phyloP scores from a whole-genome alignment of 2,113 vertebrate species.

The Paracanthobrama guichenoti region DNA sequence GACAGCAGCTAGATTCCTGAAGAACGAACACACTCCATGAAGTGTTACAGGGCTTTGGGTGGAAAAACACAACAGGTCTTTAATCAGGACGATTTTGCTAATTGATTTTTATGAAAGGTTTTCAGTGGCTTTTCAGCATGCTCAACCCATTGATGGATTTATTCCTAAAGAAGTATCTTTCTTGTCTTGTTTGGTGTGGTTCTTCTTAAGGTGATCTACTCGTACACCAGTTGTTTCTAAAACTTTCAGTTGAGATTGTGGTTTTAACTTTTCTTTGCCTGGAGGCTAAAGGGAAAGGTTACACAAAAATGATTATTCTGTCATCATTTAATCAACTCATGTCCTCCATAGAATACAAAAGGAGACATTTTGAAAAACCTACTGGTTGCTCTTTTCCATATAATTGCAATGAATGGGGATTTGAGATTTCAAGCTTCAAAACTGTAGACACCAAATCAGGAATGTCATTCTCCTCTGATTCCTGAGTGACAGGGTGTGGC shows the following conservation, averaged over 20 bases:
- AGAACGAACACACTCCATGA: not conserved
- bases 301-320: not conserved
- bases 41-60: not conserved
- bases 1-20: slow-evolving; percentile 10
- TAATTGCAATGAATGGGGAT: not conserved
- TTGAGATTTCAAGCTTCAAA: no score
- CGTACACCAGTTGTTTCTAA: not conserved
- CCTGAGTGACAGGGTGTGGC: no score
- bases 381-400: not conserved
- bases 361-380: not conserved
- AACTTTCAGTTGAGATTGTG: not conserved
- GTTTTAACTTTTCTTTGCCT: not conserved
- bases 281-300: not conserved
- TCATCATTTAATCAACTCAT: not conserved
- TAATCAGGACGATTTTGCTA: not conserved
- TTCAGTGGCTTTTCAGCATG: not conserved
- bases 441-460: no score
- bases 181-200: not conserved
- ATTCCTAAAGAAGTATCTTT: not conserved
- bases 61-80: not conserved
- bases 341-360: not conserved
- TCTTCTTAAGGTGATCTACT: not conserved
- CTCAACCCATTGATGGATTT: not conserved
- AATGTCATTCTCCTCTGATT: no score
- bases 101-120: not conserved